A percentile compares a stretch with the other conserved stretches of the same genome.
Conservation (phyloP, 2,797 vertebrate genomes). For the Acropternis orthonyx region DNA sequence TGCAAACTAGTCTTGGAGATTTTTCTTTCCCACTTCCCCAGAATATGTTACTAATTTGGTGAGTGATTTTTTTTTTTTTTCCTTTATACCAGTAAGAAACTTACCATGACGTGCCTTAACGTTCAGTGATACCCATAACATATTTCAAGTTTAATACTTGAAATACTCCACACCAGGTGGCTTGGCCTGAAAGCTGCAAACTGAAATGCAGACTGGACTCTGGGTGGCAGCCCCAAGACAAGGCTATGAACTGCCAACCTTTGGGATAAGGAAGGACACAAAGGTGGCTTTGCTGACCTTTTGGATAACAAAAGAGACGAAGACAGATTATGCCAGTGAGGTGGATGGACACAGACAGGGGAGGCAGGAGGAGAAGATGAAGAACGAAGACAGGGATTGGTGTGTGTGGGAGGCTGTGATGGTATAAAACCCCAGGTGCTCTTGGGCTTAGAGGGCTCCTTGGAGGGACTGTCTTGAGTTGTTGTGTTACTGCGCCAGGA, state of each 20-base stretch:
- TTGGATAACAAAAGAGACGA: neutral
- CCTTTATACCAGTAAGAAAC: neutral
- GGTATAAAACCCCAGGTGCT: neutral
- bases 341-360: neutral
- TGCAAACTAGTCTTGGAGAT: neutral
- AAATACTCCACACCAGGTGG: neutral
- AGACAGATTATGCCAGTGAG: neutral
- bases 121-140: neutral
- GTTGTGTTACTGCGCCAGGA: neutral
- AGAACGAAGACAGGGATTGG: neutral
- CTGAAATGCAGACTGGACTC: neutral
- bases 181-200: neutral
- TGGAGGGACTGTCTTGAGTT: neutral
- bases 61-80: neutral
- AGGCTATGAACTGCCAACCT: neutral
- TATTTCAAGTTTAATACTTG: neutral
- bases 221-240: neutral
- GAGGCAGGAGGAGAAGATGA: neutral
- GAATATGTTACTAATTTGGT: neutral
- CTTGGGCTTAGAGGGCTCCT: neutral
- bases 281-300: neutral
- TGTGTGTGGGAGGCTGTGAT: neutral
- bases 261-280: neutral
- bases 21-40: neutral
- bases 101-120: neutral